Base-by-base conservation (phyloP, 2,797 vertebrate species). In the Pseudochirops corinnae region DNA sequence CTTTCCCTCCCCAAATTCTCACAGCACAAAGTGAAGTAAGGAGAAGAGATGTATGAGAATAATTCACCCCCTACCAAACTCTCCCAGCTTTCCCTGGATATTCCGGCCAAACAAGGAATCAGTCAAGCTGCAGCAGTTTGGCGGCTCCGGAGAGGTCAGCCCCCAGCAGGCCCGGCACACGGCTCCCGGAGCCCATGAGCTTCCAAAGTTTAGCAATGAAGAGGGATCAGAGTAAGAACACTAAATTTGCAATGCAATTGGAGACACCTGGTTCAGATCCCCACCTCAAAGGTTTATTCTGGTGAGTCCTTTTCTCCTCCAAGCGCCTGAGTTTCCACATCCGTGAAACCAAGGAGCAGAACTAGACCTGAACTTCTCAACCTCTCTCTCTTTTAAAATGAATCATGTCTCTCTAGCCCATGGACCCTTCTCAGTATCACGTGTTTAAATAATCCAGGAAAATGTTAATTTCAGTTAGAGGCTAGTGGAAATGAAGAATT, bases 11-110 rank as follows among this genome's bases (percentile, higher is more conserved):
- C 21, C 39, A 46, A 82, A 26, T 26, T 46, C 39, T 13, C n/a
- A 0, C 1, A 60, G 29, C 28, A 2, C 58, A 29, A 52, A 92
- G 67, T n/a, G 95, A 96, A 97, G 93, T 94, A 94, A 97, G 91
- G 31, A 52, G 56, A 29, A 0, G 2, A 58, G 50, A 50, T 16
- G 9, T 29, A 18, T 12, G 52, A 56, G 93, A 55, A 39, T 24
- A 39, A 29, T 5, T 0, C n/a, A 50, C 13, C 60, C n/a, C 62
- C 7, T 90, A 46, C 39, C 39, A 24, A 82, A 46, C 7, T 24
- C 74, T 82, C 21, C 18, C n/a, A 39, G 67, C 21, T 82, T 24
- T n/a, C 24, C n/a, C 67, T 82, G 74, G n/a, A 46, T 24, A 10
- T 46, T 82, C 3, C 5, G 2, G 74, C 74, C 74, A 82, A 82